phyloP scores from a whole-genome alignment of 2,113 vertebrate species.

The Amblyornis subalaris region DNA sequence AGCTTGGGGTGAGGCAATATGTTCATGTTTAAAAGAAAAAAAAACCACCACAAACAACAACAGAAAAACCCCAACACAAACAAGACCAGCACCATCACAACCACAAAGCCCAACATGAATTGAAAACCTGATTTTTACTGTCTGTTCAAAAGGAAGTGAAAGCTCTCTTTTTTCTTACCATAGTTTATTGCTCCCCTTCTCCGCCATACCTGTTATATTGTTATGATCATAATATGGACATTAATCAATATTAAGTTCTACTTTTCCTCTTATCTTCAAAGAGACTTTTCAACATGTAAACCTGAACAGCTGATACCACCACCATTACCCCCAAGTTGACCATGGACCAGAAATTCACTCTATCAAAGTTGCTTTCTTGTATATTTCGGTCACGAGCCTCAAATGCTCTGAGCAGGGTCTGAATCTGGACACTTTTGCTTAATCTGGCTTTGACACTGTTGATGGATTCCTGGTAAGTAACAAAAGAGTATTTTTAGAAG shows the following conservation, averaged over 20 bases:
- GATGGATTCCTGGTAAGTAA: constrained; percentile 86
- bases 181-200: constrained; percentile 27
- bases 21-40: not conserved
- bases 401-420: constrained; percentile 89
- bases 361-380: constrained; percentile 93
- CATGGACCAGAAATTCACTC: constrained; percentile 93
- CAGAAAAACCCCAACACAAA: not conserved
- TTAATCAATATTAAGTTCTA: constrained; percentile 77
- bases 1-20: not conserved
- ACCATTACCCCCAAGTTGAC: constrained; percentile 87
- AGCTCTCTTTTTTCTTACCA: not conserved
- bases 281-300: constrained; percentile 91
- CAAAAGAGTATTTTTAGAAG: constrained; percentile 33
- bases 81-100: not conserved
- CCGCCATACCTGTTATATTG: not conserved
- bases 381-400: constrained; percentile 95
- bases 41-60: not conserved
- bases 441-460: constrained; percentile 91
- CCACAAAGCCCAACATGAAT: not conserved
- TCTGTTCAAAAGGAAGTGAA: constrained; percentile 27
- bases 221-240: not conserved
- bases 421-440: constrained; percentile 92
- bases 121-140: not conserved
- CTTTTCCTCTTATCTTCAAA: constrained; percentile 92
- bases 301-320: constrained; percentile 86